These are phyloP conservation scores for Coptodon rendalli DNA, from an alignment of 2,113 vertebrate species.

Conservation along the genomic window DNA sequence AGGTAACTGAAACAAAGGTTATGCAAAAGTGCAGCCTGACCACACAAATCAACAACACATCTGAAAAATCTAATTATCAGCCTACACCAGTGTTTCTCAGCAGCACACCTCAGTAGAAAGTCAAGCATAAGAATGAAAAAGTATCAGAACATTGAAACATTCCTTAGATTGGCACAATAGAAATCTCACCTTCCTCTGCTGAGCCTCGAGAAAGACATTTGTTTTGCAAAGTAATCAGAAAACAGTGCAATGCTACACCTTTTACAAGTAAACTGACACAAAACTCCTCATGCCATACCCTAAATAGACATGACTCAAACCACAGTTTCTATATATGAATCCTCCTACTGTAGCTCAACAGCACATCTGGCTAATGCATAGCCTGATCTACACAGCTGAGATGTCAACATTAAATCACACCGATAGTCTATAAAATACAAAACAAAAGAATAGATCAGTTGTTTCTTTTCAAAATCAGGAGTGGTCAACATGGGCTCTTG, in stretches of 20 bases:
- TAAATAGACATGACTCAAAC: constrained; percentile 46
- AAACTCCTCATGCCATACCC: constrained; percentile 31
- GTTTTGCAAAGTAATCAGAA: constrained; percentile 17
- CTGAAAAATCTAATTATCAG: neutral
- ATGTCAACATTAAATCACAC: constrained; percentile 53
- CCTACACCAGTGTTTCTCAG: neutral
- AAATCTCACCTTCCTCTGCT: constrained; percentile 4
- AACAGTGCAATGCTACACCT: constrained; percentile 48
- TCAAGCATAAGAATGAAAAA: neutral
- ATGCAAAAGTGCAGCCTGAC: neutral
- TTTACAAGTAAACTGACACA: constrained; percentile 33
- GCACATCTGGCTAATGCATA: constrained; percentile 31
- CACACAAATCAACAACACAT: neutral
- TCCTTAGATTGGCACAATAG: neutral
- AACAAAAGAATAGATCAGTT: constrained; percentile 52
- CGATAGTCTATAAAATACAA: constrained; percentile 70
- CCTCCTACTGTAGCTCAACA: constrained; percentile 38
- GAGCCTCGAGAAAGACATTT: neutral
- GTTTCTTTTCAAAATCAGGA: neutral
- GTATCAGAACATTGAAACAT: neutral
- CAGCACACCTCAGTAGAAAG: constrained; percentile 2
- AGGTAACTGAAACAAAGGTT: constrained; percentile 15
- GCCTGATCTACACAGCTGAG: constrained; percentile 50
- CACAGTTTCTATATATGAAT: constrained; percentile 45
- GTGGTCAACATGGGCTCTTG: neutral